Base-by-base conservation (phyloP, 1,140 invertebrate species). In the Papilio polytes region DNA sequence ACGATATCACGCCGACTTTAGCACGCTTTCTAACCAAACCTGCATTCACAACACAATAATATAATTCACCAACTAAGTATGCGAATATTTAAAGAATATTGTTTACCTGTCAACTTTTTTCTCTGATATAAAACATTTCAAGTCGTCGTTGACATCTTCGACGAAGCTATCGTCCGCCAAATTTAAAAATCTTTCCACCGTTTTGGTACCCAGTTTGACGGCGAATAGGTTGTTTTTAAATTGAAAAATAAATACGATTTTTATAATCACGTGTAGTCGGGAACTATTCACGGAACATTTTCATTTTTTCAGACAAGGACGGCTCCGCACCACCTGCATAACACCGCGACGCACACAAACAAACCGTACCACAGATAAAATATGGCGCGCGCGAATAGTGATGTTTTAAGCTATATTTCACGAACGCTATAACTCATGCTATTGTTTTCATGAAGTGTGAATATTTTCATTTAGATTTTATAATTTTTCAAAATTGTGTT, bases 141-240 rank as follows among this genome's bases (percentile, higher is more conserved):
- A 81, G 88, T 94, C 93, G 87, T 95, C 93, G 85, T 91, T 95
- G 82, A 95, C 94, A 94, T 95, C 92, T 81, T 95, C 93, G 84
- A 95, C 87, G 85, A 95, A 95, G 87, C 90, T 91, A 77, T 88
- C 89, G 89, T 95, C 94, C 78, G 93, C 94, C 81, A 94, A 88
- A 87, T 90, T 93, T 70, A 95, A 85, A 83, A 95, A 92, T 80
- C 92, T 90, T 84, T 95, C 94, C 74, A 94, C 89, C 81, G 91
- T 94, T 94, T 94, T 95, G 93, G 94, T 88, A 95, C 94, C 94
- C 94, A 95, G 94, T 88, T 95, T 95, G 94, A 89, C 91, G 92
- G 83, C 84, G 80, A 86, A 85, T 78, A 84, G 72, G 83, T 88
- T 84, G 81, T 82, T 81, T 83, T 78, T 80, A 80, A 85, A 81